These are phyloP conservation scores for Rynchops niger DNA, from an alignment of 2,113 vertebrate genomes.

Conservation along the genomic window DNA sequence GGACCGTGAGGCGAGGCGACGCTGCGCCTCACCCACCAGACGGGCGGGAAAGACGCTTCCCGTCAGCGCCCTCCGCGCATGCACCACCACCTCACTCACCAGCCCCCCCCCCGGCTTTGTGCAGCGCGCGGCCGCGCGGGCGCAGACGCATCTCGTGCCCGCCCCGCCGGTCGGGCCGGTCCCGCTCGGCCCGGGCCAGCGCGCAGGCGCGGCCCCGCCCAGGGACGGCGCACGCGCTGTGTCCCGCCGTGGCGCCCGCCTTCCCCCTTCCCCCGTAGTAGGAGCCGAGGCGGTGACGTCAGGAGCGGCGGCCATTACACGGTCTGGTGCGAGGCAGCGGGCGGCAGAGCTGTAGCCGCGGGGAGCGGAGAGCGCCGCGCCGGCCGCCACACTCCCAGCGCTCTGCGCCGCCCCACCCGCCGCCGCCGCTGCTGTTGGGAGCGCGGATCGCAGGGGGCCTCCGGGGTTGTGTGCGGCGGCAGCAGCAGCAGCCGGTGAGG, in stretches of 20 bases:
- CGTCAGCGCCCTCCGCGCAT: rapidly evolving
- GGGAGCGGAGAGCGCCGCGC: neutral
- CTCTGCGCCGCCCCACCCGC: no score
- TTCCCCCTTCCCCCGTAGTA: neutral
- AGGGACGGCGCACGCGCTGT: neutral
- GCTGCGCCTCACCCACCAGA: rapidly evolving
- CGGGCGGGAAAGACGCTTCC: neutral
- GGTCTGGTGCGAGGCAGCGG: neutral
- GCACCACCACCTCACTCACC: neutral
- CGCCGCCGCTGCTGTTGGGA: neutral
- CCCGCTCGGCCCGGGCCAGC: rapidly evolving
- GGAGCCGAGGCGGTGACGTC: conserved; percentile 55
- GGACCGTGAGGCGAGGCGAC: rapidly evolving
- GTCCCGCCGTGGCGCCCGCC: neutral
- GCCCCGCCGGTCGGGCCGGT: neutral
- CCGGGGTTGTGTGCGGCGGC: neutral
- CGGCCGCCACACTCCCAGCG: neutral
- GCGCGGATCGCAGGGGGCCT: neutral
- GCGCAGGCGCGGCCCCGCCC: neutral
- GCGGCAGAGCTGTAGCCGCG: neutral
- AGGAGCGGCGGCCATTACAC: conserved; percentile 71
- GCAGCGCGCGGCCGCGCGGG: neutral
- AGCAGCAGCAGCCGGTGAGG: neutral
- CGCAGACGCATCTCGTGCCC: neutral
- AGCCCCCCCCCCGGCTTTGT: neutral